Evolutionary conservation across 2,113 vertebrate species (phyloP).

Genomic region (Neomonachus schauinslandi): DNA sequence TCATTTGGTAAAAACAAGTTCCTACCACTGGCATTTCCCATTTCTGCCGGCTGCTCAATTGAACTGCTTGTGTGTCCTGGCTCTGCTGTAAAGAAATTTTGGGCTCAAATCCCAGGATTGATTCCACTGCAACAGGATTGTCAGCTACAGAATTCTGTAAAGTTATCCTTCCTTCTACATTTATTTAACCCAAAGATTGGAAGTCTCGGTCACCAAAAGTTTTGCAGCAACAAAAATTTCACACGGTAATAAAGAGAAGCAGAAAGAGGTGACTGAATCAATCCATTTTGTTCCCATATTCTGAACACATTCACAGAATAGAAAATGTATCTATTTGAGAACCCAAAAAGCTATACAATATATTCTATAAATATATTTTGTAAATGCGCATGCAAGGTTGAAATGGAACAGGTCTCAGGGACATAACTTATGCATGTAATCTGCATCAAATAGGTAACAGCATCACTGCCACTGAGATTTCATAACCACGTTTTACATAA

Average conservation of each 20-base stretch:
- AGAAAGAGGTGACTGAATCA: conserved; percentile 40
- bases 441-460: neutral
- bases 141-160: conserved; percentile 59
- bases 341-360: neutral
- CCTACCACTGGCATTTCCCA: neutral
- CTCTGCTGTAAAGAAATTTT: conserved; percentile 50
- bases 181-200: conserved; percentile 47
- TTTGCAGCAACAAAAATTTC: conserved; percentile 59
- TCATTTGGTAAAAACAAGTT: conserved; percentile 14
- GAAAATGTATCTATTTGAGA: neutral
- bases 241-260: conserved; percentile 43
- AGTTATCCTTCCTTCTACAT: conserved; percentile 44
- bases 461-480: neutral
- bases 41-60: conserved; percentile 29
- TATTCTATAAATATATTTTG: conserved; percentile 51
- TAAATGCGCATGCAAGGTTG: conserved; percentile 3
- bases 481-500: neutral
- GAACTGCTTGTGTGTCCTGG: conserved; percentile 44
- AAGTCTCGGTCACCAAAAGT: conserved; percentile 18
- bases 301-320: conserved; percentile 6
- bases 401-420: neutral
- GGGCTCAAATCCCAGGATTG: conserved; percentile 52
- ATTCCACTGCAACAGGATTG: conserved; percentile 36
- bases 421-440: neutral
- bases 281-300: conserved; percentile 8